Evolutionary conservation across 2,797 vertebrate genomes (phyloP), one percentile per base, ranked within the genome.

Genomic region (Propithecus perrieri): DNA sequence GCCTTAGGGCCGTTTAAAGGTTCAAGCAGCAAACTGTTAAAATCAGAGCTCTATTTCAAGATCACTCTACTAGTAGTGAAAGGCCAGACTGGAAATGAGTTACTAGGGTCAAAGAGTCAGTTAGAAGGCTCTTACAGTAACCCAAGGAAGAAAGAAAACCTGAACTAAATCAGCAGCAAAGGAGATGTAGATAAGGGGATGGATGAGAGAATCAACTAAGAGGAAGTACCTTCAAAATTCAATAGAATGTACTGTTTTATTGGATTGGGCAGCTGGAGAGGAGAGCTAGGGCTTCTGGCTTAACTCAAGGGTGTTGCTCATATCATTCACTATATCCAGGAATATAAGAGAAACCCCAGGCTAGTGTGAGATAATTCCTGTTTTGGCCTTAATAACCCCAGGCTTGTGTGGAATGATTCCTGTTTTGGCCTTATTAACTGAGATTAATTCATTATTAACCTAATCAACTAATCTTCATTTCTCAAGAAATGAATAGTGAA

Each of bases 11-110:
- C 14, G 81, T 41, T 85, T 26, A n/a, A 48, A 76, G 46, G 12
- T 79, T 94, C 84, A 87, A 69, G 18, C 15, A 55, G 50, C 22
- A 48, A 85, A 86, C 12, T 20, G 8, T 92, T 69, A 86, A 59
- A 85, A 59, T 83, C 10, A 71, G 67, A 63, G 86, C 7, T 84
- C n/a, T 71, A 71, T 38, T 92, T 94, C 89, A 95, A 72, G 53
- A 85, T 86, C 65, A 87, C 55, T 74, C 48, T 69, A 81, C 26
- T 59, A 75, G 30, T n/a, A 86, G 71, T 57, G 41, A 85, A 94
- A 89, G 63, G 71, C 43, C 84, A 33, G n/a, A 74, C 1, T 79
- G 30, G 7, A 69, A 26, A 35, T 55, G 41, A 94, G 38, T 69
- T 80, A 93, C 38, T 55, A 50, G 33, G 57, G 12, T 59, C 33